Evolutionary conservation across 2,888 invertebrate species (phyloP).

Genomic region (Strigamia maritima): DNA sequence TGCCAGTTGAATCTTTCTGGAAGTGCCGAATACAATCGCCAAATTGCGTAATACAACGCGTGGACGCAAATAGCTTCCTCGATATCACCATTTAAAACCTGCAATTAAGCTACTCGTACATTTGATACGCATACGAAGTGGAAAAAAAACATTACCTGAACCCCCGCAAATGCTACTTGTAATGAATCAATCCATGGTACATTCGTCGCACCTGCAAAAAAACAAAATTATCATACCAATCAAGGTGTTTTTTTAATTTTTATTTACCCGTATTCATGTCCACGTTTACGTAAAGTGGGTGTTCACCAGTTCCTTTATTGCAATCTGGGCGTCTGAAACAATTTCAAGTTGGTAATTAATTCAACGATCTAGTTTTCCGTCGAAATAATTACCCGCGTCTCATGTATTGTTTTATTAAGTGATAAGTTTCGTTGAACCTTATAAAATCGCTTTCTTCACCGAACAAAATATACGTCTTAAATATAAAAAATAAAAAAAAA

Average conservation of each 20-base stretch:
- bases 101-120: neutral
- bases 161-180: constrained; percentile 56
- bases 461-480: constrained; percentile 59
- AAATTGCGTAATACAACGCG: constrained; percentile 62
- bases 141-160: constrained; percentile 48
- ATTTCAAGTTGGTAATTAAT: neutral
- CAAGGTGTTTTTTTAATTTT: neutral
- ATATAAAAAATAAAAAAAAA: constrained; percentile 17
- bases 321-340: constrained; percentile 55
- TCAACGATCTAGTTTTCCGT: neutral
- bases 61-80: constrained; percentile 65
- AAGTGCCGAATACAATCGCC: constrained; percentile 60
- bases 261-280: constrained; percentile 60
- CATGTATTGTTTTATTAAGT: constrained; percentile 58
- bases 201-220: constrained; percentile 49
- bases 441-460: constrained; percentile 58
- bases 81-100: constrained; percentile 61
- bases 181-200: constrained; percentile 65
- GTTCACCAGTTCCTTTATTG: constrained; percentile 59
- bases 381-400: constrained; percentile 53
- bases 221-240: neutral
- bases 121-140: neutral
- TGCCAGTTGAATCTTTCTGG: constrained; percentile 59
- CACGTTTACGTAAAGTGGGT: constrained; percentile 64
- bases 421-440: constrained; percentile 61